Evolutionary conservation across 2,797 vertebrate genomes (phyloP).

Genomic region (Linurgus olivaceus): DNA sequence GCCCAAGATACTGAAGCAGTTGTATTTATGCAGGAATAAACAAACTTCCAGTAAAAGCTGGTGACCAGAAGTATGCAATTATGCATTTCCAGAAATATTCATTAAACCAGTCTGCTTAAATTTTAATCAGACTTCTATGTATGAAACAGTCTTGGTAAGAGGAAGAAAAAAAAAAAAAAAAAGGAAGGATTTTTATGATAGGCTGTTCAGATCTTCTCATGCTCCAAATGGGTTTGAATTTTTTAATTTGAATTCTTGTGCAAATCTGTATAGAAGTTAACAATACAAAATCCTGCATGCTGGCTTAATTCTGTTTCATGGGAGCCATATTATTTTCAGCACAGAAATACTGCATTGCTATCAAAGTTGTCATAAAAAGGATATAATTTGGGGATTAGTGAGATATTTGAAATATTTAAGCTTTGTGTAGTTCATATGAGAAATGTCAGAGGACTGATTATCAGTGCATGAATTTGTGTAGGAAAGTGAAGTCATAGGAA

Average conservation of each 20-base stretch:
- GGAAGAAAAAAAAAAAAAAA: not conserved
- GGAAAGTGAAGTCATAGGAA: not conserved
- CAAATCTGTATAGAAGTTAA: not conserved
- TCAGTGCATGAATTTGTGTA: not conserved
- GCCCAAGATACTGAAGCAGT: slow-evolving; percentile 51
- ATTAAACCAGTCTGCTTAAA: slow-evolving; percentile 66
- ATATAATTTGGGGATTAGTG: not conserved
- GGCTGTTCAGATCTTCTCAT: not conserved
- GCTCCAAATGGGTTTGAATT: not conserved
- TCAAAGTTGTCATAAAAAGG: not conserved
- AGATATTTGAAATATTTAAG: not conserved
- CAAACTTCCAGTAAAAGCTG: slow-evolving; percentile 66
- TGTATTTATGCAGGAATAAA: slow-evolving; percentile 62
- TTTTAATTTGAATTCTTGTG: not conserved
- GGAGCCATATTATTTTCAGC: not conserved
- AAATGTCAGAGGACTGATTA: not conserved
- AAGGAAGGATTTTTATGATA: not conserved
- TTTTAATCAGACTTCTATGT: slow-evolving; percentile 53
- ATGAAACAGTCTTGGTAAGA: not conserved
- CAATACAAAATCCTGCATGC: not conserved
- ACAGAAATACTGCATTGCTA: not conserved
- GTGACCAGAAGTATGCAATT: slow-evolving; percentile 62
- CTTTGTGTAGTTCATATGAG: not conserved
- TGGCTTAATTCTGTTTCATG: not conserved
- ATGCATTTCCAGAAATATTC: slow-evolving; percentile 49